These are phyloP conservation scores for Lysiphlebus fabarum DNA, from an alignment of 1,140 invertebrate genomes.

Conservation along the genomic window DNA sequence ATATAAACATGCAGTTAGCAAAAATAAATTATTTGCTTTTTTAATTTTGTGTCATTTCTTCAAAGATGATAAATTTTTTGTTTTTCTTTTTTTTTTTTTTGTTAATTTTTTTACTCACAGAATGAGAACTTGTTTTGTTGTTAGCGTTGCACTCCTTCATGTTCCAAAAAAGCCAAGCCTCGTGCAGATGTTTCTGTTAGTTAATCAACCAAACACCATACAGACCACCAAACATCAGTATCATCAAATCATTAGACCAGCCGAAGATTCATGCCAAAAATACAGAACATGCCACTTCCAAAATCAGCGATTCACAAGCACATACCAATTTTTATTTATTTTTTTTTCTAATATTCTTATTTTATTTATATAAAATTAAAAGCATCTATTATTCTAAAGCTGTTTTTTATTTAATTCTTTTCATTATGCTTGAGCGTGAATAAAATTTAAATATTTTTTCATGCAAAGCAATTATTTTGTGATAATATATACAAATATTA, in stretches of 20 bases:
- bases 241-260: conserved; percentile 36
- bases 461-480: conserved; percentile 36
- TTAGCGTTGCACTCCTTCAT: conserved; percentile 50
- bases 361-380: background rate
- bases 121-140: conserved; percentile 47
- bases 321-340: conserved; percentile 36
- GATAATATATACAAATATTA: background rate
- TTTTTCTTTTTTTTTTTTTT: too few species aligned
- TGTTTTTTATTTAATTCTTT: background rate
- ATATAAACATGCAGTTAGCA: background rate
- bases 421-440: conserved; percentile 35
- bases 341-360: background rate
- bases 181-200: conserved; percentile 64
- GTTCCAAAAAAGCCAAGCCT: conserved; percentile 62
- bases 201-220: conserved; percentile 56
- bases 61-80: background rate
- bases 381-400: conserved; percentile 2
- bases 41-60: background rate
- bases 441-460: conserved; percentile 24
- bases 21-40: conserved; percentile 3
- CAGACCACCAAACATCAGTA: conserved; percentile 39
- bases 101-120: conserved; percentile 42
- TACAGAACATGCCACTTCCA: conserved; percentile 55
- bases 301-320: conserved; percentile 51
- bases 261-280: conserved; percentile 33